A percentile compares a stretch with the other conserved stretches of the same genome.
These are phyloP conservation scores for Arenicola marina DNA, from an alignment of 2,888 invertebrate species.

Conservation along the genomic window DNA sequence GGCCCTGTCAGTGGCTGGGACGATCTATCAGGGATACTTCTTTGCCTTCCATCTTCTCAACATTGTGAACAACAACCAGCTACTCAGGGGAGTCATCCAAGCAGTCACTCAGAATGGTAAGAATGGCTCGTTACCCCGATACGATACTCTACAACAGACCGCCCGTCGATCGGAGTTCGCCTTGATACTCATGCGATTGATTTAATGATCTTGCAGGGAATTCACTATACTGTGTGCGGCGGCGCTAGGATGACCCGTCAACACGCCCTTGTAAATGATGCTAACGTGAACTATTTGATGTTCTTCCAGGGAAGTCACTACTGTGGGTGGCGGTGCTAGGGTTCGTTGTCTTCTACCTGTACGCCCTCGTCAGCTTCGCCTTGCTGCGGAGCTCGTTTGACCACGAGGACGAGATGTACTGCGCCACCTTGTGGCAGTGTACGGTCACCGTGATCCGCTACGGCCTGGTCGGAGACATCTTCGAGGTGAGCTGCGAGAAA, in stretches of 20 bases:
- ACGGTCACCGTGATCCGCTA: slow-evolving; percentile 46
- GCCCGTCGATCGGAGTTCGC: too few relatives aligned
- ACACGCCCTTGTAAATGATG: too few relatives aligned
- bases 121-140: too few relatives aligned
- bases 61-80: slow-evolving; percentile 49
- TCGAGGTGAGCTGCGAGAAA: slow-evolving; percentile 40
- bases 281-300: too few relatives aligned
- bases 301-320: slow-evolving; percentile 53
- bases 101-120: slow-evolving; percentile 50
- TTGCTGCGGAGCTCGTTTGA: slow-evolving; percentile 47
- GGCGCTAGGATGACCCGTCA: too few relatives aligned
- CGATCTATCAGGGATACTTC: slow-evolving; percentile 42
- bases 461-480: slow-evolving; percentile 45
- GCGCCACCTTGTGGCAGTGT: slow-evolving; percentile 45
- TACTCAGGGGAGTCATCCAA: slow-evolving; percentile 43
- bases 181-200: too few relatives aligned
- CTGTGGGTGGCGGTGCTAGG: slow-evolving; percentile 61
- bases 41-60: slow-evolving; percentile 49
- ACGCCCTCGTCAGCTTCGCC: slow-evolving; percentile 59
- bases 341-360: slow-evolving; percentile 60
- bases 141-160: too few relatives aligned
- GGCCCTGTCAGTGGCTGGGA: slow-evolving; percentile 40
- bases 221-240: too few relatives aligned
- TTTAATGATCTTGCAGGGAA: too few relatives aligned
- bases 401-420: slow-evolving; percentile 38